A percentile compares a stretch with the other conserved stretches of the same genome.
Evolutionary conservation across 2,888 invertebrate genomes (phyloP).

Genomic region (Lasioglossum vierecki): DNA sequence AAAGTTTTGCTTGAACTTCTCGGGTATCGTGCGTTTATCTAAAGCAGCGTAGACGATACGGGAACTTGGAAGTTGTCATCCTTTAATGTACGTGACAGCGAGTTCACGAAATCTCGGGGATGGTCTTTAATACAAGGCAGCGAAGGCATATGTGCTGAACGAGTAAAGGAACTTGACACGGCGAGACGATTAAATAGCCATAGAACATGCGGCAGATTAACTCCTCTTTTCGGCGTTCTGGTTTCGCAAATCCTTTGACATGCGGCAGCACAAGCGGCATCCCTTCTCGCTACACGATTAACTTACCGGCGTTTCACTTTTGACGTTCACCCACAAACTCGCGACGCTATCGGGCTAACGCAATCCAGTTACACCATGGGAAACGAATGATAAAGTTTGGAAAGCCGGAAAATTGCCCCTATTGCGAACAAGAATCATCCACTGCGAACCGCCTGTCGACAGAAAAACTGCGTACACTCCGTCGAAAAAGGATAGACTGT

Average conservation of each 20-base stretch:
- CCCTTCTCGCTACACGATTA: constrained; percentile 41
- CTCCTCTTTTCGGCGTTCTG: constrained; percentile 31
- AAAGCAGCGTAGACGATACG: background rate
- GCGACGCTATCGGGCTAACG: constrained; percentile 4
- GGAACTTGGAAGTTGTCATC: background rate
- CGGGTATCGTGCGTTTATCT: background rate
- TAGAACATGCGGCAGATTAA: constrained; percentile 46
- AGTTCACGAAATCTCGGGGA: background rate
- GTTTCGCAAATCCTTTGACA: constrained; percentile 40
- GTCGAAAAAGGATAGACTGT: background rate
- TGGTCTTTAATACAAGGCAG: constrained; percentile 7
- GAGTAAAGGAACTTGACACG: constrained; percentile 15
- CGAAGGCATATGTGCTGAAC: background rate
- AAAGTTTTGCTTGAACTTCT: background rate
- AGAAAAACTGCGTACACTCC: background rate
- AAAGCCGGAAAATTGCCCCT: background rate
- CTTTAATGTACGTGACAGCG: background rate
- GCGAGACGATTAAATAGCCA: constrained; percentile 36
- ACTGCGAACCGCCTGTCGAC: background rate
- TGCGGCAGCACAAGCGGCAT: constrained; percentile 18
- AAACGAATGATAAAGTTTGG: constrained; percentile 11
- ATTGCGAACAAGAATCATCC: background rate
- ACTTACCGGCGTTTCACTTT: constrained; percentile 41
- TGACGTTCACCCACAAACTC: constrained; percentile 22
- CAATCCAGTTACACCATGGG: constrained; percentile 15